These are phyloP conservation scores for Plestiodon gilberti DNA, from an alignment of 2,113 vertebrate genomes.

Conservation along the genomic window DNA sequence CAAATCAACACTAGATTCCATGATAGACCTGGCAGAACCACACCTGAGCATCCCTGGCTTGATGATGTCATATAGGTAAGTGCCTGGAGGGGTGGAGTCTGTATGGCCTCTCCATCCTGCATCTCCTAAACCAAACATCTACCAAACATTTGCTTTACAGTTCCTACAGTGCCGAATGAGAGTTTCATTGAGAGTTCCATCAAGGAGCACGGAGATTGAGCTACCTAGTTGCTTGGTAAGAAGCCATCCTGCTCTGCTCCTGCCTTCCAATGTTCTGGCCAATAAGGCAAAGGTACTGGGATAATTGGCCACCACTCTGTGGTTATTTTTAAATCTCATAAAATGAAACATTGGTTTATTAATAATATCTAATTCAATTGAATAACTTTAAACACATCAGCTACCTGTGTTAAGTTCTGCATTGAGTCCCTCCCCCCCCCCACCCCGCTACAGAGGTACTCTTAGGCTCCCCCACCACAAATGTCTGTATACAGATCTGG, in stretches of 20 bases:
- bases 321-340: too few relatives aligned
- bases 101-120: too few relatives aligned
- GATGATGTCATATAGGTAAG: too few relatives aligned
- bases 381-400: not conserved
- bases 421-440: not conserved
- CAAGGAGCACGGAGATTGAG: not conserved
- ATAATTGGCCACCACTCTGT: not conserved
- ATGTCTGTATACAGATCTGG: not conserved
- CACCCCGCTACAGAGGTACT: not conserved
- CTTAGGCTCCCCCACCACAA: not conserved
- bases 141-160: too few relatives aligned
- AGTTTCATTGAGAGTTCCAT: too few relatives aligned
- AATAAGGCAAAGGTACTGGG: not conserved
- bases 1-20: too few relatives aligned
- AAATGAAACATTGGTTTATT: not conserved
- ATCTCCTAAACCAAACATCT: too few relatives aligned
- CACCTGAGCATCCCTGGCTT: too few relatives aligned
- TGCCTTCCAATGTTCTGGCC: not conserved
- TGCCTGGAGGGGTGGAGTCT: too few relatives aligned
- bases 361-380: not conserved
- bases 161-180: too few relatives aligned
- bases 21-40: too few relatives aligned
- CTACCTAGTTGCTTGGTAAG: not conserved
- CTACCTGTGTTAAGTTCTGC: not conserved
- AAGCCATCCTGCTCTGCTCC: not conserved